Conservation (phyloP, 2,888 invertebrate species). For the Sinohyriopsis cumingii region DNA sequence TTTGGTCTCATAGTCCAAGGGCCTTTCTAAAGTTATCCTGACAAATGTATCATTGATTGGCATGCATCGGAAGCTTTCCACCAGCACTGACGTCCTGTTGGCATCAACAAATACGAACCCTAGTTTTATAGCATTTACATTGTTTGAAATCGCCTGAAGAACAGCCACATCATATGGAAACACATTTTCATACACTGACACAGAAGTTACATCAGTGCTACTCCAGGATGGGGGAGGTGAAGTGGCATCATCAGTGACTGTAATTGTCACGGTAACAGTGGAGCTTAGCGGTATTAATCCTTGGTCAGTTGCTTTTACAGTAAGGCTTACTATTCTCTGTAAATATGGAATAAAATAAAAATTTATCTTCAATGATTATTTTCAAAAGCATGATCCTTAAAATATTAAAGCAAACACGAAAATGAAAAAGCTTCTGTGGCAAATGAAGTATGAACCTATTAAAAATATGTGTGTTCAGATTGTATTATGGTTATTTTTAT, state of each 20-base stretch:
- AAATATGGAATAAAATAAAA: slow-evolving; percentile 7
- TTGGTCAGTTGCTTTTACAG: slow-evolving; percentile 97
- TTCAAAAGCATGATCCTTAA: background rate
- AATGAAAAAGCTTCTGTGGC: no score
- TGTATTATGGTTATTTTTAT: no score
- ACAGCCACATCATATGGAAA: no score
- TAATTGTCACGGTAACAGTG: slow-evolving; percentile 97
- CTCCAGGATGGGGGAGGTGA: slow-evolving; percentile 69
- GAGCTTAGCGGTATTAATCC: slow-evolving; percentile 91
- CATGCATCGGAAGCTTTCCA: background rate
- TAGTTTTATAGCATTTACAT: background rate
- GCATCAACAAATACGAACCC: slow-evolving; percentile 3
- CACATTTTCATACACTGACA: slow-evolving; percentile 1
- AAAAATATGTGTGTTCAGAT: no score
- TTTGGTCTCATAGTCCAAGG: slow-evolving; percentile 31
- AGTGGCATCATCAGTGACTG: slow-evolving; percentile 76
- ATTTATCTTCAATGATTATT: background rate
- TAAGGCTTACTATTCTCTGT: slow-evolving; percentile 74
- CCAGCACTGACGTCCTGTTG: background rate
- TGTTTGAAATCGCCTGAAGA: background rate
- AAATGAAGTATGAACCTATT: no score
- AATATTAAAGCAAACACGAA: no score
- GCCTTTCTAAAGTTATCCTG: background rate
- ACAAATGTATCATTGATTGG: no score
- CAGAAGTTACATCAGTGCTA: background rate